Evolutionary conservation across 2,113 vertebrate species (phyloP).

Genomic region (Coregonus clupeaformis): DNA sequence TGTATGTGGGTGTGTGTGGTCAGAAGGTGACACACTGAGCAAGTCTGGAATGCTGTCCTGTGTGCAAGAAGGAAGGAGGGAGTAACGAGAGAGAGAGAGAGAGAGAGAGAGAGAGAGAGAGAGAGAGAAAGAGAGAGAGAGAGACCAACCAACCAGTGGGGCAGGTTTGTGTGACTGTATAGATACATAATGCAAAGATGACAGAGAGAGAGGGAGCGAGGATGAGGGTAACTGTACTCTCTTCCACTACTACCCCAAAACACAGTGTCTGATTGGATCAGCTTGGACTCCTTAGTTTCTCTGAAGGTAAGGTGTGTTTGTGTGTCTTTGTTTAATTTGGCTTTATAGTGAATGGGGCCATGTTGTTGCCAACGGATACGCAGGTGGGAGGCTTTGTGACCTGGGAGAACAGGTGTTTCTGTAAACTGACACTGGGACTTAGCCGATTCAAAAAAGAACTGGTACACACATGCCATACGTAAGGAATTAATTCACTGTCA

Average conservation of each 20-base stretch:
- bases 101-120: slow-evolving; percentile 23
- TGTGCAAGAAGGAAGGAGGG: slow-evolving; percentile 55
- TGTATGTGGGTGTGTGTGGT: not conserved
- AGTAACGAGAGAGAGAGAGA: slow-evolving; percentile 17
- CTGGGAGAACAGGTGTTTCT: slow-evolving; percentile 66
- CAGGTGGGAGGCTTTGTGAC: slow-evolving; percentile 46
- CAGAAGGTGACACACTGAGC: slow-evolving; percentile 37
- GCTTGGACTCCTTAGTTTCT: not conserved
- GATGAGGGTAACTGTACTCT: not conserved
- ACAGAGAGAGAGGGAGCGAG: slow-evolving; percentile 39
- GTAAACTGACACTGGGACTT: slow-evolving; percentile 67
- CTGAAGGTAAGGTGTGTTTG: slow-evolving; percentile 46
- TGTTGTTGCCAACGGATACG: slow-evolving; percentile 48
- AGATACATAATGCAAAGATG: slow-evolving; percentile 67
- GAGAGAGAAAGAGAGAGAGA: slow-evolving; percentile 60
- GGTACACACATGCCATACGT: not conserved
- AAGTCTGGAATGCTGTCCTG: slow-evolving; percentile 62
- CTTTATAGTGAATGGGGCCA: slow-evolving; percentile 15
- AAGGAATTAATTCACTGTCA: not conserved
- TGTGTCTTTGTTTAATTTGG: slow-evolving; percentile 14
- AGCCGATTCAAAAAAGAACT: slow-evolving; percentile 24
- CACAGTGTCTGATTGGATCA: slow-evolving; percentile 5
- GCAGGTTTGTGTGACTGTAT: slow-evolving; percentile 67
- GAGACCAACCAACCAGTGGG: slow-evolving; percentile 75
- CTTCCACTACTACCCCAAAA: slow-evolving; percentile 17